Evolutionary conservation across 2,113 vertebrate species (phyloP).

Genomic region (Paracanthobrama guichenoti): DNA sequence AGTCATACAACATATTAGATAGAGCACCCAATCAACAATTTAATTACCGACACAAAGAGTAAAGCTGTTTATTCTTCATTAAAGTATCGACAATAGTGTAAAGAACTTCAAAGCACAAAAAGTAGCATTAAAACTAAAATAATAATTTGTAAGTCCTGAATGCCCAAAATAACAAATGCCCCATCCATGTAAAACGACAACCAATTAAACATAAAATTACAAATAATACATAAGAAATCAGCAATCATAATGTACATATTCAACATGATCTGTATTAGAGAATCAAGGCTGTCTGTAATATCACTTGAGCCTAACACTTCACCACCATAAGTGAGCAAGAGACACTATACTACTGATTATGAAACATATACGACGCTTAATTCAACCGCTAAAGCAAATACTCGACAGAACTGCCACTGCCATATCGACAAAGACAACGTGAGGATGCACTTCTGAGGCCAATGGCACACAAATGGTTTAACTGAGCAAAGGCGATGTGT

Average conservation of each 20-base stretch:
- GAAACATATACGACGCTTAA: not conserved
- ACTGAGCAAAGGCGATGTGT: not conserved
- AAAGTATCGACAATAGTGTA: not conserved
- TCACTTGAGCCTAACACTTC: not conserved
- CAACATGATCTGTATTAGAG: not conserved
- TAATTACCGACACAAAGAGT: not conserved
- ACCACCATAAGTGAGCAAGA: constrained; percentile 1
- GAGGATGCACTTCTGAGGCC: not conserved
- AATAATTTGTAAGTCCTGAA: not conserved
- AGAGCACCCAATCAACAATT: not conserved
- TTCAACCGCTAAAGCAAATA: constrained; percentile 32
- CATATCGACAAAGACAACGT: not conserved
- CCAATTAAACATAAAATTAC: not conserved
- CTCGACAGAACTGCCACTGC: not conserved
- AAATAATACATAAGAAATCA: not conserved
- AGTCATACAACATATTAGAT: not conserved
- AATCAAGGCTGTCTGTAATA: constrained; percentile 19
- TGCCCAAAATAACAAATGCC: constrained; percentile 9
- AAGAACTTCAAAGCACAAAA: not conserved
- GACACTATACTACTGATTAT: constrained; percentile 16
- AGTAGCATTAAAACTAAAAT: not conserved
- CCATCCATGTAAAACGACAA: not conserved
- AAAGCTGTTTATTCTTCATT: not conserved
- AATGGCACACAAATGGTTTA: constrained; percentile 8
- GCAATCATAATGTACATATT: not conserved